These are phyloP conservation scores for Drosophila putrida DNA, from an alignment of 2,888 invertebrate species.

Conservation along the genomic window DNA sequence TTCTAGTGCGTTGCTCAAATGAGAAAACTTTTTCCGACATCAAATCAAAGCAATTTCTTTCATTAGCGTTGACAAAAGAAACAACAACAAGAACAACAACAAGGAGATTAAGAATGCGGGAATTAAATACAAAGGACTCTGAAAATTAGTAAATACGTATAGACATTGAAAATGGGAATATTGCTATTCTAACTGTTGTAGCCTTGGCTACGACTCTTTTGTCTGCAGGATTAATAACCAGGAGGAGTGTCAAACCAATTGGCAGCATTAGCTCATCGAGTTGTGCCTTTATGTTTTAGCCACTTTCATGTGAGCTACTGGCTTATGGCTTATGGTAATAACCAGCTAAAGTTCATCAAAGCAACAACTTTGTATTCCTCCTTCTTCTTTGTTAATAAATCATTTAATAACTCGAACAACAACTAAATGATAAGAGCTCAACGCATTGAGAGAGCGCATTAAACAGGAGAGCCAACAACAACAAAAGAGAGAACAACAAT, in stretches of 20 bases:
- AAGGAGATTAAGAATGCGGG: background rate
- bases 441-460: slow-evolving; percentile 36
- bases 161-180: background rate
- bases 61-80: slow-evolving; percentile 46
- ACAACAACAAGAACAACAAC: slow-evolving; percentile 11
- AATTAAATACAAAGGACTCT: slow-evolving; percentile 15
- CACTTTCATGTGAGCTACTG: slow-evolving; percentile 17
- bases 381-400: slow-evolving; percentile 22
- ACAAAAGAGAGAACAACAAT: slow-evolving; percentile 18
- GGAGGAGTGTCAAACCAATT: slow-evolving; percentile 24
- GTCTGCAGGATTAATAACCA: slow-evolving; percentile 41
- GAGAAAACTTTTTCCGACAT: slow-evolving; percentile 69
- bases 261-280: slow-evolving; percentile 22
- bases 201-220: slow-evolving; percentile 50
- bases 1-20: slow-evolving; percentile 50
- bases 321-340: slow-evolving; percentile 42
- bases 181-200: slow-evolving; percentile 14
- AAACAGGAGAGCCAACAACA: slow-evolving; percentile 24
- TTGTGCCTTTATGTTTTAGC: slow-evolving; percentile 13
- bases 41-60: slow-evolving; percentile 76
- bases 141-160: slow-evolving; percentile 17
- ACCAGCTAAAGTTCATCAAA: slow-evolving; percentile 17
- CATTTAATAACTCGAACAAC: slow-evolving; percentile 23
- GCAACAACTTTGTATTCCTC: slow-evolving; percentile 3
- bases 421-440: slow-evolving; percentile 48